These are phyloP conservation scores for Hormaphis cornu DNA, from an alignment of 1,140 invertebrate species.

Conservation along the genomic window DNA sequence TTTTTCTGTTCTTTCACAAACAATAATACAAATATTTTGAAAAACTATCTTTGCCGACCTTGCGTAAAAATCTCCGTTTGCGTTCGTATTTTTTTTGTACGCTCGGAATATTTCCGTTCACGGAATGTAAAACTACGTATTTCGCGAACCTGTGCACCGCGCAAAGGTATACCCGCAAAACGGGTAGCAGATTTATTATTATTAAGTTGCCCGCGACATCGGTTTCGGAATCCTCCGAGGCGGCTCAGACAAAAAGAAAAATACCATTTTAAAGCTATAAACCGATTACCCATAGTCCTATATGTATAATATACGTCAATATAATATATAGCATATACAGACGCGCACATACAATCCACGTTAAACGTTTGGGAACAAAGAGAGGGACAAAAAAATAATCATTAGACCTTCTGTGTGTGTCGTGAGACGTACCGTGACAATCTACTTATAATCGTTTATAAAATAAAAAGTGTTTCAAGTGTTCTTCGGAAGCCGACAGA, in stretches of 20 bases:
- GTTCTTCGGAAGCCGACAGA: not conserved
- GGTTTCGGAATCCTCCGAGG: constrained; percentile 10
- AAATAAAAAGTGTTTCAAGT: not conserved
- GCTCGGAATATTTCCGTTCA: not conserved
- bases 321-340: not conserved
- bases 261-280: constrained; percentile 22
- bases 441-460: constrained; percentile 19
- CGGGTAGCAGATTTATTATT: constrained; percentile 25
- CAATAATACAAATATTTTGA: constrained; percentile 13
- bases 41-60: not conserved
- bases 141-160: not conserved
- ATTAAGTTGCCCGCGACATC: not conserved
- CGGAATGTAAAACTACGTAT: constrained; percentile 30
- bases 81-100: not conserved
- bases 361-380: constrained; percentile 23
- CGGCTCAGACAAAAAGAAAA: constrained; percentile 15
- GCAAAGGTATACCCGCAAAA: not conserved
- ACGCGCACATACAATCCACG: not conserved
- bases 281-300: too few relatives aligned
- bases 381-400: constrained; percentile 26
- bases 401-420: constrained; percentile 29
- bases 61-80: constrained; percentile 7
- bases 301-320: not conserved
- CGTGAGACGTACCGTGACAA: constrained; percentile 19
- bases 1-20: too few relatives aligned